Conservation (phyloP, 2,797 vertebrate genomes). For the Helicolenus hilgendorfi region DNA sequence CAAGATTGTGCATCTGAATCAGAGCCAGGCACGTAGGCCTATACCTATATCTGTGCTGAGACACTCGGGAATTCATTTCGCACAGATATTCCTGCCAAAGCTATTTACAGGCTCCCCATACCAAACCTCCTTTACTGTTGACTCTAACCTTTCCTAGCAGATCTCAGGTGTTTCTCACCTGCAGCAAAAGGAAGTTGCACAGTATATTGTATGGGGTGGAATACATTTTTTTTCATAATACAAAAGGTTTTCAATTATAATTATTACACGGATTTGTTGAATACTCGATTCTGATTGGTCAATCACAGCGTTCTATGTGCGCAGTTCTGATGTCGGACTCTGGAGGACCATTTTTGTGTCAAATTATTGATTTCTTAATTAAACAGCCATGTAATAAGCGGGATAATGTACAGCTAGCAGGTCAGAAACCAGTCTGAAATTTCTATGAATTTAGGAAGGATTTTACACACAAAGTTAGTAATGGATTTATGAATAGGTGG, state of each 20-base stretch:
- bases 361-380: too few relatives aligned
- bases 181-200: neutral
- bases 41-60: neutral
- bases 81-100: conserved; percentile 24
- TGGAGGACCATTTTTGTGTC: too few relatives aligned
- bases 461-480: neutral
- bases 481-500: too few relatives aligned
- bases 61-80: neutral
- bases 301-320: too few relatives aligned
- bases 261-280: too few relatives aligned
- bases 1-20: neutral
- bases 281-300: too few relatives aligned
- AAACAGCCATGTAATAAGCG: too few relatives aligned
- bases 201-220: too few relatives aligned
- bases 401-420: too few relatives aligned
- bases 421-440: neutral
- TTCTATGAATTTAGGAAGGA: neutral
- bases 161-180: conserved; percentile 20
- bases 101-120: conserved; percentile 4
- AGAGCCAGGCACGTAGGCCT: neutral
- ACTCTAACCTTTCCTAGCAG: neutral
- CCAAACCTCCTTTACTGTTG: neutral
- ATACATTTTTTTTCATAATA: too few relatives aligned
- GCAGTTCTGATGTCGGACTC: too few relatives aligned
- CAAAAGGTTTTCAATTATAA: too few relatives aligned